Evolutionary conservation across 1,140 invertebrate species (phyloP).

Genomic region (Drosophila sturtevanti): DNA sequence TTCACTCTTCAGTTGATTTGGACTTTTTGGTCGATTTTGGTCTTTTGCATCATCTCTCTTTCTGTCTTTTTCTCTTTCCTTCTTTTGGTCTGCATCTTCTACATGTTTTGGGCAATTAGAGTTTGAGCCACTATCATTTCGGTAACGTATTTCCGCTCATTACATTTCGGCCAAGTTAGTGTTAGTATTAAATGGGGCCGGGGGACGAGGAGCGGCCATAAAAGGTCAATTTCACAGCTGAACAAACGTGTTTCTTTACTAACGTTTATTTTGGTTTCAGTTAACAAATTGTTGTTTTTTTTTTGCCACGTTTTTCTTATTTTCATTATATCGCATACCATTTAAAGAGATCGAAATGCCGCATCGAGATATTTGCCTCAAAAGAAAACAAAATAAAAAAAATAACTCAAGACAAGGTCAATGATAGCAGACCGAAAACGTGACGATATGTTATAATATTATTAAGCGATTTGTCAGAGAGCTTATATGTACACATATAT

Average conservation of each 20-base stretch:
- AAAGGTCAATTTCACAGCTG: constrained; percentile 78
- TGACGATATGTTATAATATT: constrained; percentile 1
- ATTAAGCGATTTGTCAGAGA: constrained; percentile 2
- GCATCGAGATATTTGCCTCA: neutral
- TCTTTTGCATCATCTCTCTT: constrained; percentile 31
- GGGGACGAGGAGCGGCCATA: constrained; percentile 48
- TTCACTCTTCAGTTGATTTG: constrained; percentile 11
- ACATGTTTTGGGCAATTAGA: constrained; percentile 14
- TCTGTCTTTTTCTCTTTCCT: constrained; percentile 21
- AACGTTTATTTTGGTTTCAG: constrained; percentile 40
- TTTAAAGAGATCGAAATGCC: constrained; percentile 49
- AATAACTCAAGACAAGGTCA: constrained; percentile 51
- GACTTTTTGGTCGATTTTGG: neutral
- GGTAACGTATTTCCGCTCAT: constrained; percentile 66
- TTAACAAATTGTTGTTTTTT: constrained; percentile 40
- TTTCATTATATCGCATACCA: constrained; percentile 51
- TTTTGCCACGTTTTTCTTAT: constrained; percentile 57
- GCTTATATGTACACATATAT: neutral
- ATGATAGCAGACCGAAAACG: constrained; percentile 21
- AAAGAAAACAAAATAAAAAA: constrained; percentile 32
- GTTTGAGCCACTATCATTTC: constrained; percentile 51
- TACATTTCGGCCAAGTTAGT: constrained; percentile 28
- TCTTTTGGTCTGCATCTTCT: constrained; percentile 14
- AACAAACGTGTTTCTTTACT: constrained; percentile 69
- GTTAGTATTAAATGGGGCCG: constrained; percentile 6